Conservation (phyloP, 92 coral and sea anemone species). For the Umimayanthus kanabou region DNA sequence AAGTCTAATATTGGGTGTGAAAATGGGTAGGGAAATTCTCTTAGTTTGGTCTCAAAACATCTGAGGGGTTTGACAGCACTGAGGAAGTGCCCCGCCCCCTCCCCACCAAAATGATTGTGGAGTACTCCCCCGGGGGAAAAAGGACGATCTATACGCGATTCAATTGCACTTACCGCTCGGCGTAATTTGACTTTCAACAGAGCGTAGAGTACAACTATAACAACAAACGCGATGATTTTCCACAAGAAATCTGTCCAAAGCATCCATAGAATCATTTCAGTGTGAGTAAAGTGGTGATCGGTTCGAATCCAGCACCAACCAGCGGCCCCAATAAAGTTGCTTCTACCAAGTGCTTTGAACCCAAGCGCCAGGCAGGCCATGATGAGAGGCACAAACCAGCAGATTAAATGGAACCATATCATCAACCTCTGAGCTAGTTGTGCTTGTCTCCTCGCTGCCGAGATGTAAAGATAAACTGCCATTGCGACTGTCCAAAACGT, state of each 20-base stretch:
- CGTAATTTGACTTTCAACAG: background rate
- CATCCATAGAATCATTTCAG: slow-evolving; percentile 5
- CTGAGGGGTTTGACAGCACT: too few relatives aligned
- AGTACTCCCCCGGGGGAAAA: too few relatives aligned
- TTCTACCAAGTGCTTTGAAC: slow-evolving; percentile 7
- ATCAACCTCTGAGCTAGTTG: slow-evolving; percentile 24
- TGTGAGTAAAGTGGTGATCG: background rate
- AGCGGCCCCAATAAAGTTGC: slow-evolving; percentile 13
- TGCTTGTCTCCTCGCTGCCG: slow-evolving; percentile 1
- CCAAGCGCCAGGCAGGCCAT: slow-evolving; percentile 1
- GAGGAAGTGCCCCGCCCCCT: too few relatives aligned
- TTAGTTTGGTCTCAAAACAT: too few relatives aligned
- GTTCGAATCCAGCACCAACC: slow-evolving; percentile 30
- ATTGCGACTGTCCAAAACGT: slow-evolving; percentile 35
- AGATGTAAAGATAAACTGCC: slow-evolving; percentile 25
- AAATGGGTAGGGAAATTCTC: too few relatives aligned
- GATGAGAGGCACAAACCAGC: slow-evolving; percentile 31
- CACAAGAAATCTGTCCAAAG: slow-evolving; percentile 13
- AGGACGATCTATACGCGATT: too few relatives aligned
- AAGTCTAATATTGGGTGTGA: too few relatives aligned
- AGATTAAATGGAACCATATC: slow-evolving; percentile 33
- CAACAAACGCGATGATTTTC: slow-evolving; percentile 22
- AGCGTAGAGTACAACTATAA: slow-evolving; percentile 24
- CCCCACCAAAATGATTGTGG: too few relatives aligned
- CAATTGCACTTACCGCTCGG: slow-evolving; percentile 13